phyloP scores from a whole-genome alignment of 2,888 invertebrate genomes.

The Mimumesa dahlbomi region DNA sequence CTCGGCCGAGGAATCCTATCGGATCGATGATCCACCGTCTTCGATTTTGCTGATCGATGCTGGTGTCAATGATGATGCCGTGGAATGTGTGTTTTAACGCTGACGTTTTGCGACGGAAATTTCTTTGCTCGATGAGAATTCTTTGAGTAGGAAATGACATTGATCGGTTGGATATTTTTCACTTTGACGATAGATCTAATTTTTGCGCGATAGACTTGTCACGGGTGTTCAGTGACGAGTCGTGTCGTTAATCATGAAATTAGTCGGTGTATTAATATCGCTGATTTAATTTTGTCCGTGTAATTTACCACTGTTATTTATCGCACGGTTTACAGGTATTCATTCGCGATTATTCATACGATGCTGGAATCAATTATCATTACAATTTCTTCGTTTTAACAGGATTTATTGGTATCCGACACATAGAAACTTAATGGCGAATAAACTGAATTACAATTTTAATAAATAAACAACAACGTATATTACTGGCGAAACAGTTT shows the following conservation, averaged over 20 bases:
- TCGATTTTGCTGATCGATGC: too few relatives aligned
- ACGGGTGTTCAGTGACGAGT: not conserved
- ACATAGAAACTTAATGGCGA: slow-evolving; percentile 10
- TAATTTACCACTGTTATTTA: slow-evolving; percentile 40
- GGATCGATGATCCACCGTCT: too few relatives aligned
- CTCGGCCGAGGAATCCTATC: slow-evolving; percentile 42
- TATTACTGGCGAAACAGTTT: too few relatives aligned
- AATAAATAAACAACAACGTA: not conserved
- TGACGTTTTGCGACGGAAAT: too few relatives aligned
- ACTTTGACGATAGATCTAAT: too few relatives aligned
- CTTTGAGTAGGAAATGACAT: too few relatives aligned
- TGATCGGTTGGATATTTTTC: too few relatives aligned
- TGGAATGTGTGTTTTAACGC: too few relatives aligned
- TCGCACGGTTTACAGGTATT: slow-evolving; percentile 10
- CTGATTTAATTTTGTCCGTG: slow-evolving; percentile 26
- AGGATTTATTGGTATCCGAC: slow-evolving; percentile 34
- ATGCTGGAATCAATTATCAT: slow-evolving; percentile 42
- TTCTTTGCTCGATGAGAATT: too few relatives aligned
- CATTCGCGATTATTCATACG: slow-evolving; percentile 35
- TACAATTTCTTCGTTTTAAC: slow-evolving; percentile 33
- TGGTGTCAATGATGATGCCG: too few relatives aligned
- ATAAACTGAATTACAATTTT: slow-evolving; percentile 25
- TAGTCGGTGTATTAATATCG: slow-evolving; percentile 9
- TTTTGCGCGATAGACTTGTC: not conserved
- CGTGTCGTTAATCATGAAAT: not conserved